A percentile compares a stretch with the other conserved stretches of the same genome.
Conservation (phyloP, 1,140 invertebrate species). For the Hypothenemus hampei region DNA sequence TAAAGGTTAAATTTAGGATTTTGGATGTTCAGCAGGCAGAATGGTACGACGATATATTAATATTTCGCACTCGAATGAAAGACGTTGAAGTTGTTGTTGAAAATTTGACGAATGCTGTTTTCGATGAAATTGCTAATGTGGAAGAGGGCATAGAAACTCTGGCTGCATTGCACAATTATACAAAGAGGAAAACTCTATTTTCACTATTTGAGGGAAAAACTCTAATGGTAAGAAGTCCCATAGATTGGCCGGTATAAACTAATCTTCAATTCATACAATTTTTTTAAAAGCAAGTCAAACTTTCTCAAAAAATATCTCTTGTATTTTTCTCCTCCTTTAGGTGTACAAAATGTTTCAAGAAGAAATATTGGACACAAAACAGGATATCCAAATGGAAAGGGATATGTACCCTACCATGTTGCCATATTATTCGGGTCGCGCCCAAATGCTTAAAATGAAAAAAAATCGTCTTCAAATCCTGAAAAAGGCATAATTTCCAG, state of each 20-base stretch:
- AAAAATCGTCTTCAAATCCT: slow-evolving; percentile 56
- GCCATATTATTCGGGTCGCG: slow-evolving; percentile 66
- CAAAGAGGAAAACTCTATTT: slow-evolving; percentile 58
- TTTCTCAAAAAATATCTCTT: no score
- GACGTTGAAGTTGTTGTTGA: slow-evolving; percentile 66
- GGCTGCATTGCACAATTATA: slow-evolving; percentile 64
- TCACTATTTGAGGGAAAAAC: slow-evolving; percentile 61
- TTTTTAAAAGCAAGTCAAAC: no score
- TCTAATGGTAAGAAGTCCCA: slow-evolving; percentile 26
- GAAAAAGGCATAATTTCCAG: slow-evolving; percentile 47
- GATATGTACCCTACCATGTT: slow-evolving; percentile 58
- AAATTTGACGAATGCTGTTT: slow-evolving; percentile 63
- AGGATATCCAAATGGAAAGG: slow-evolving; percentile 60
- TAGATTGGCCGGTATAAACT: no score
- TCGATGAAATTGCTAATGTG: slow-evolving; percentile 62
- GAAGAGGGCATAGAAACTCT: slow-evolving; percentile 68
- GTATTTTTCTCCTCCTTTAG: slow-evolving; percentile 46
- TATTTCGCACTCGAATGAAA: slow-evolving; percentile 59
- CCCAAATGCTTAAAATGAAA: slow-evolving; percentile 58
- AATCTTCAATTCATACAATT: no score
- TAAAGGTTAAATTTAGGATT: slow-evolving; percentile 55
- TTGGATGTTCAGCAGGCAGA: slow-evolving; percentile 64
- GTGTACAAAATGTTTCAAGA: slow-evolving; percentile 71
- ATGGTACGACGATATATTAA: slow-evolving; percentile 73
- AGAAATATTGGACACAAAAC: slow-evolving; percentile 70